A percentile compares a stretch with the other conserved stretches of the same genome.
These are phyloP conservation scores for Leptoclinus maculatus DNA, from an alignment of 2,797 vertebrate genomes.

Conservation along the genomic window DNA sequence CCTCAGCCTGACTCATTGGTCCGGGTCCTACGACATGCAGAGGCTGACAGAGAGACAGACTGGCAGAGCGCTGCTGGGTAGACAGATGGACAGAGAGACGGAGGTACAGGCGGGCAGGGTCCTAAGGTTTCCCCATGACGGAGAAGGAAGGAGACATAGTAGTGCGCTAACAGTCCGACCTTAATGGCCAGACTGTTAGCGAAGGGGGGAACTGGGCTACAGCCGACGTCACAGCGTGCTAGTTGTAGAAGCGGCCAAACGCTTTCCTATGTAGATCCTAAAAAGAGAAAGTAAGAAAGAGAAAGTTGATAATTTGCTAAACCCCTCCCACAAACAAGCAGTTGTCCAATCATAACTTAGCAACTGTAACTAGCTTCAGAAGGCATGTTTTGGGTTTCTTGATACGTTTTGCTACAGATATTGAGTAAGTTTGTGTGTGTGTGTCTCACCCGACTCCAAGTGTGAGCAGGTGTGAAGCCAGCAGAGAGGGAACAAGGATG, in stretches of 20 bases:
- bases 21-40: slow-evolving; percentile 42
- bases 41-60: slow-evolving; percentile 38
- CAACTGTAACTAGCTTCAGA: not conserved
- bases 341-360: not conserved
- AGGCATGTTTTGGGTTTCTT: not conserved
- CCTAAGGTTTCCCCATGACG: slow-evolving; percentile 63
- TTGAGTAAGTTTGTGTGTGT: not conserved
- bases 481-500: slow-evolving; percentile 81
- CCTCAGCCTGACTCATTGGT: slow-evolving; percentile 69
- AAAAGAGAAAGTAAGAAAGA: slow-evolving; percentile 25
- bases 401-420: not conserved
- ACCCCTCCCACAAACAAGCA: not conserved
- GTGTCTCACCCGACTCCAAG: slow-evolving; percentile 82
- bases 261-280: slow-evolving; percentile 86
- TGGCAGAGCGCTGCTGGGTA: slow-evolving; percentile 34
- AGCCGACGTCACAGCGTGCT: slow-evolving; percentile 79
- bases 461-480: slow-evolving; percentile 85
- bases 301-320: not conserved
- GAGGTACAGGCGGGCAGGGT: slow-evolving; percentile 60
- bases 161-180: slow-evolving; percentile 58
- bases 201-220: slow-evolving; percentile 39
- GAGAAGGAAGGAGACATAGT: slow-evolving; percentile 53
- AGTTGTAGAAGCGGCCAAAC: slow-evolving; percentile 82
- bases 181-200: slow-evolving; percentile 58
- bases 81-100: slow-evolving; percentile 47